These are phyloP conservation scores for Ernsta delagoae DNA, from an alignment of 2,888 invertebrate species.

Conservation along the genomic window DNA sequence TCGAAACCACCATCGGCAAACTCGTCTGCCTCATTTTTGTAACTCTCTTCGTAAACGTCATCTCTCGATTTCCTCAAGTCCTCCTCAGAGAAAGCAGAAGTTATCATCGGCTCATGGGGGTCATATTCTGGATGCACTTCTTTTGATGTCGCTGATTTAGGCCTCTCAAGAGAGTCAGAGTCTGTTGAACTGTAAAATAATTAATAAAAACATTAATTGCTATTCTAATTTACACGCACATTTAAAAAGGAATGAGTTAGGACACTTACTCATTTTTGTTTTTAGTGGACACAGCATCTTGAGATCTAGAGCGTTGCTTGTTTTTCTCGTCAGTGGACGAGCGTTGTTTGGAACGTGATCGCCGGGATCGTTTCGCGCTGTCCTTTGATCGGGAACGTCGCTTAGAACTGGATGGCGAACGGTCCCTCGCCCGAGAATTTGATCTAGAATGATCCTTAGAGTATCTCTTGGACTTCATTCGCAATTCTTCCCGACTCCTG, in stretches of 20 bases:
- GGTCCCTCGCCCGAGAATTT: conserved; percentile 54
- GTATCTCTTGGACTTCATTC: conserved; percentile 57
- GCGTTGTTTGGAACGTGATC: conserved; percentile 53
- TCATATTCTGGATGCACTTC: conserved; percentile 78
- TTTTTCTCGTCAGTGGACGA: conserved; percentile 59
- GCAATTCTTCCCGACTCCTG: conserved; percentile 48
- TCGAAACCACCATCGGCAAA: conserved; percentile 62
- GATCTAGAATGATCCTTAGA: conserved; percentile 64
- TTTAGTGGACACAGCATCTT: conserved; percentile 64
- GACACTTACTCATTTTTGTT: conserved; percentile 72
- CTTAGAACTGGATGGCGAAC: conserved; percentile 56
- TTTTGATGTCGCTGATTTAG: conserved; percentile 77
- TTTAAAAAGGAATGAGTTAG: neutral
- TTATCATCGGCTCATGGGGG: conserved; percentile 81
- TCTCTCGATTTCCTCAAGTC: conserved; percentile 75
- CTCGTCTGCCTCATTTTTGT: conserved; percentile 63
- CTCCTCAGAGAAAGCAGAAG: conserved; percentile 78
- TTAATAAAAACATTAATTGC: conserved; percentile 3
- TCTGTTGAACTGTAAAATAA: conserved; percentile 66
- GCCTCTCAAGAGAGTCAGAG: conserved; percentile 76
- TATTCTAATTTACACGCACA: neutral
- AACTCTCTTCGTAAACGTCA: conserved; percentile 70
- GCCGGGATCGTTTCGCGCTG: conserved; percentile 43
- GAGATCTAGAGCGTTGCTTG: conserved; percentile 70
- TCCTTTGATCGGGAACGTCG: conserved; percentile 47